phyloP scores from a whole-genome alignment of 2,113 vertebrate genomes.

The Hippocampus mohnikei region DNA sequence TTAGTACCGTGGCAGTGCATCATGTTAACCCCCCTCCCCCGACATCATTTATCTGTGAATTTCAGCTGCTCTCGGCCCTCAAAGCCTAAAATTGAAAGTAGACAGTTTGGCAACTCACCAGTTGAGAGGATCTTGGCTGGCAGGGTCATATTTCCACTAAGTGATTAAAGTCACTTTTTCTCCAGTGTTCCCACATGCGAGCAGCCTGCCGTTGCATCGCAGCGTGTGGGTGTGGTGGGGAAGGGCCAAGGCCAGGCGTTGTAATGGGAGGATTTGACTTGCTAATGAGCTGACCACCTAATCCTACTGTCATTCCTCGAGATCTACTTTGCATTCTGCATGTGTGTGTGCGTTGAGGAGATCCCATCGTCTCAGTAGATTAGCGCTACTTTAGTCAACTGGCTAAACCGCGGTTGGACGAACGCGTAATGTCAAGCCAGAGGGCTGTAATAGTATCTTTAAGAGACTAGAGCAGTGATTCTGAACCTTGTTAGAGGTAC shows the following conservation, averaged over 20 bases:
- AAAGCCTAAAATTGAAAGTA: constrained; percentile 27
- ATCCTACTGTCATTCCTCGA: constrained; percentile 45
- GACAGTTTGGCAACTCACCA: constrained; percentile 47
- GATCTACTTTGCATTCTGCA: constrained; percentile 19
- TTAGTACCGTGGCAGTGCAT: constrained; percentile 44
- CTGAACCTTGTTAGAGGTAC: too few species aligned
- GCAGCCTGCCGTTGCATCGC: constrained; percentile 10
- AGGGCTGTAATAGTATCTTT: not conserved
- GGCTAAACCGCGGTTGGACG: constrained; percentile 20
- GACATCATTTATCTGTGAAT: constrained; percentile 41
- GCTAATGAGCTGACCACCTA: constrained; percentile 54
- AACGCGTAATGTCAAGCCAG: constrained; percentile 20
- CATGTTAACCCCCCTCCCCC: constrained; percentile 9
- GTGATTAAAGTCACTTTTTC: constrained; percentile 34
- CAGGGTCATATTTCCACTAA: constrained; percentile 47
- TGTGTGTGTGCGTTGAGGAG: constrained; percentile 20
- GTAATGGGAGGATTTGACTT: constrained; percentile 55
- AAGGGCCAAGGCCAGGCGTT: constrained; percentile 29
- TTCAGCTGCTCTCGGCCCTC: constrained; percentile 33
- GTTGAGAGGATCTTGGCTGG: constrained; percentile 32
- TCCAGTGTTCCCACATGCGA: constrained; percentile 19
- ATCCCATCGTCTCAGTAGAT: constrained; percentile 44
- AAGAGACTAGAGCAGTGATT: not conserved
- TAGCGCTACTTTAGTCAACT: constrained; percentile 27
- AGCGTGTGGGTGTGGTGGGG: constrained; percentile 18